These are phyloP conservation scores for Drosophila trapezifrons DNA, from an alignment of 1,140 invertebrate species.

Conservation along the genomic window DNA sequence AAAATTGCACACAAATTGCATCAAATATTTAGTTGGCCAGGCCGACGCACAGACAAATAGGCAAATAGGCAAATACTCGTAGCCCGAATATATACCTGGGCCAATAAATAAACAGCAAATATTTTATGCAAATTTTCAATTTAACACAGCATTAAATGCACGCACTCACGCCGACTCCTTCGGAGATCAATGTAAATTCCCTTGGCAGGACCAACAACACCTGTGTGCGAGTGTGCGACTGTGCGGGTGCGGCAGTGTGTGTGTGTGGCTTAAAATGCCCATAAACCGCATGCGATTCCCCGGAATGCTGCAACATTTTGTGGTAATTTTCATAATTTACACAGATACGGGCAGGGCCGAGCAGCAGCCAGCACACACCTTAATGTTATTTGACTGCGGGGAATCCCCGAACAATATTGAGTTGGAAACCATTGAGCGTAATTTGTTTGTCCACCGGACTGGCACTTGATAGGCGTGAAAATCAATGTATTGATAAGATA, in stretches of 20 bases:
- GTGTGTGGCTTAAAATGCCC: slow-evolving; percentile 64
- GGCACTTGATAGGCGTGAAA: slow-evolving; percentile 47
- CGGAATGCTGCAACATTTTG: slow-evolving; percentile 54
- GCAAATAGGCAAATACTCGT: slow-evolving; percentile 39
- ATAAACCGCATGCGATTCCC: slow-evolving; percentile 52
- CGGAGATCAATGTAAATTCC: slow-evolving; percentile 59
- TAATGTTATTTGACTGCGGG: slow-evolving; percentile 72
- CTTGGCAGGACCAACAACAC: slow-evolving; percentile 57
- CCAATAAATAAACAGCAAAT: slow-evolving; percentile 80
- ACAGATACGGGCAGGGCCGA: slow-evolving; percentile 17
- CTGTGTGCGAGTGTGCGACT: slow-evolving; percentile 22
- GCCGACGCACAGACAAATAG: slow-evolving; percentile 26
- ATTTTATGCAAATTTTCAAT: slow-evolving; percentile 83
- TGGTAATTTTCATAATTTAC: slow-evolving; percentile 78
- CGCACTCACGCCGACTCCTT: slow-evolving; percentile 41
- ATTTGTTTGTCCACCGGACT: slow-evolving; percentile 50
- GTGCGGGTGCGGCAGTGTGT: not conserved
- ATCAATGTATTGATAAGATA: slow-evolving; percentile 53
- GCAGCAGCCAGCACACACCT: slow-evolving; percentile 28
- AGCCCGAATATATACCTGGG: slow-evolving; percentile 22
- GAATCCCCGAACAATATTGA: slow-evolving; percentile 58
- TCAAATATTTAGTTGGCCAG: slow-evolving; percentile 76
- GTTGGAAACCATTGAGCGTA: slow-evolving; percentile 63
- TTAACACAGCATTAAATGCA: slow-evolving; percentile 80
- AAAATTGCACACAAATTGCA: slow-evolving; percentile 81